Conservation (phyloP, 2,888 invertebrate genomes). For the Microdon myrmicae region DNA sequence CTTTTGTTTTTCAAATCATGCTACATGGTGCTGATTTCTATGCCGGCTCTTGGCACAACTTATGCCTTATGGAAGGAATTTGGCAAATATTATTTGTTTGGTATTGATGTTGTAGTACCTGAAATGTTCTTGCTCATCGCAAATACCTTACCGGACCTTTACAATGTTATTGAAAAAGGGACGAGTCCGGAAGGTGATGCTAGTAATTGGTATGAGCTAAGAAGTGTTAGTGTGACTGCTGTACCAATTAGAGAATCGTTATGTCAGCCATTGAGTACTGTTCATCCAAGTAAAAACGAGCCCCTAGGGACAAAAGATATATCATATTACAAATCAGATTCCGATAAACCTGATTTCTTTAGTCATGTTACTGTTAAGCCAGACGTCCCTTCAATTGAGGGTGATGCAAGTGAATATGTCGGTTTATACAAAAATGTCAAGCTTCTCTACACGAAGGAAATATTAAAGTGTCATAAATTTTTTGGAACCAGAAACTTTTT, state of each 20-base stretch:
- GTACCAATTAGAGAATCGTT: constrained; percentile 33
- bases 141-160: neutral
- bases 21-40: constrained; percentile 23
- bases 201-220: constrained; percentile 44
- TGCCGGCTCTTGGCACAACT: constrained; percentile 12
- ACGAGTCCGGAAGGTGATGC: constrained; percentile 4
- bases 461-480: constrained; percentile 23
- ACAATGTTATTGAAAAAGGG: constrained; percentile 8
- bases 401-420: neutral
- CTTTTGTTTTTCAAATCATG: constrained; percentile 28
- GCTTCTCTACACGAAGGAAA: constrained; percentile 18
- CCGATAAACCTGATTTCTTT: constrained; percentile 10
- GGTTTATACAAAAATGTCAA: constrained; percentile 3
- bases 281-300: neutral
- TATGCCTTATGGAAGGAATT: constrained; percentile 52
- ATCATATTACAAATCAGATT: neutral
- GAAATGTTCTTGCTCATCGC: constrained; percentile 22
- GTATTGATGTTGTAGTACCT: constrained; percentile 4
- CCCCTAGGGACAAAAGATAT: neutral
- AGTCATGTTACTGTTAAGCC: constrained; percentile 14
- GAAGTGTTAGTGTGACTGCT: constrained; percentile 19
- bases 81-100: constrained; percentile 40
- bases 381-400: neutral
- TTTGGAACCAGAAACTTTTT: constrained; percentile 33
- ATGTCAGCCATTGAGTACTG: constrained; percentile 15